Evolutionary conservation across 2,797 vertebrate genomes (phyloP), one percentile per base, ranked within the genome.

Genomic region (Siniperca obscura): DNA sequence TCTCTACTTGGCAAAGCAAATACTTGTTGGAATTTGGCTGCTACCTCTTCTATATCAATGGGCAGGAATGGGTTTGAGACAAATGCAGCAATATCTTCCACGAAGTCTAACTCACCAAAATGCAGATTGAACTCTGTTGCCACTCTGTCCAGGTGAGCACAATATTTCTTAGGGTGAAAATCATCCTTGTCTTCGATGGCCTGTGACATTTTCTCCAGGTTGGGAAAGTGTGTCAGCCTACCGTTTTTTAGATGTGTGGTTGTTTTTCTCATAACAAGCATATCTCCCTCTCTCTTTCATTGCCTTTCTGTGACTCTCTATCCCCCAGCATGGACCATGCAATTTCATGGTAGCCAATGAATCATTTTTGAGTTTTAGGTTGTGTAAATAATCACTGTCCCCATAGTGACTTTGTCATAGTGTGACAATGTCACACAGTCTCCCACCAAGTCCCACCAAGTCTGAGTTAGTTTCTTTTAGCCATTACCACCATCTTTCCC

Each of bases 1-100:
- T 38, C 70, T 38, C 75, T 75, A 78, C 76, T 81, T 70, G 76
- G 48, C 40, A 89, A 61, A 74, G 78, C 30, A 74, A 87, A 83
- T 52, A 50, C 71, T 52, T 44, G 12, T 22, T 56, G 62, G 14
- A 46, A 67, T 68, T 25, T 68, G 64, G 27, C 27, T 30, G 52
- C 19, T 27, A 50, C 14, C 21, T 34, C 9, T 19, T 61, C 25
- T 27, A 30, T 8, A 53, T 53, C 14, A 62, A 64, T 11, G 40
- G 30, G 3, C 9, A 56, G 38, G 14, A 80, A 78, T 8, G 12
- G 55, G 22, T 71, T 76, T 75, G 46, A 75, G 30, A 57, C 30
- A 3, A 64, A 60, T 44, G 71, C 53, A 50, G 65, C 53, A 61
- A 72, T n/a, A 22, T 34, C 19, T 48, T 57, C 16, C 12, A 22